These are phyloP conservation scores for Strix uralensis DNA, from an alignment of 2,113 vertebrate species.

Conservation along the genomic window DNA sequence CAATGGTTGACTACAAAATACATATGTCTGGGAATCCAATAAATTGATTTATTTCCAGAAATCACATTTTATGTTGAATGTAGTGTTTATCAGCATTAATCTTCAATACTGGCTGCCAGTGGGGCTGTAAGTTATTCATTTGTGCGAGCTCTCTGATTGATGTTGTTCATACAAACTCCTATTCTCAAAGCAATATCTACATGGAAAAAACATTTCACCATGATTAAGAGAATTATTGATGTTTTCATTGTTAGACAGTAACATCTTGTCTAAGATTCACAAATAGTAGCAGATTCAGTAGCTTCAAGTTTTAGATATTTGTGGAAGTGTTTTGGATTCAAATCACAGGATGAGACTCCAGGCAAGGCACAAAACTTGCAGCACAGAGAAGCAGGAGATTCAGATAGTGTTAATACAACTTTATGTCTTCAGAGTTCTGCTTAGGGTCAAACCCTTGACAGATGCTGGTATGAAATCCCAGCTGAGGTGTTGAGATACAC, in stretches of 20 bases:
- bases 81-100: conserved; percentile 46
- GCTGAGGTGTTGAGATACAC: neutral
- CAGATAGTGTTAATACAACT: neutral
- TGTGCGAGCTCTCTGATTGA: conserved; percentile 19
- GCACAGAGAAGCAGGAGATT: neutral
- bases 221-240: conserved; percentile 59
- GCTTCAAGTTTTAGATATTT: neutral
- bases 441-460: neutral
- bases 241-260: neutral
- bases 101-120: conserved; percentile 36
- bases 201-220: conserved; percentile 1
- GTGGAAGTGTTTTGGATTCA: neutral
- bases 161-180: conserved; percentile 41
- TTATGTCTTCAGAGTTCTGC: neutral
- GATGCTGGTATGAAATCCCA: neutral
- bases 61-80: conserved; percentile 35
- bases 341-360: neutral
- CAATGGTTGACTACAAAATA: conserved; percentile 49
- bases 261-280: neutral
- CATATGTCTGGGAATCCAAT: conserved; percentile 28
- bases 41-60: conserved; percentile 53
- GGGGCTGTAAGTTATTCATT: conserved; percentile 41
- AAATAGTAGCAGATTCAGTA: neutral
- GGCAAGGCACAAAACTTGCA: neutral
- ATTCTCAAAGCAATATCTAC: conserved; percentile 53